Base-by-base conservation (phyloP, 2,113 vertebrate genomes). In the Calyptommatus sinebrachiatus region DNA sequence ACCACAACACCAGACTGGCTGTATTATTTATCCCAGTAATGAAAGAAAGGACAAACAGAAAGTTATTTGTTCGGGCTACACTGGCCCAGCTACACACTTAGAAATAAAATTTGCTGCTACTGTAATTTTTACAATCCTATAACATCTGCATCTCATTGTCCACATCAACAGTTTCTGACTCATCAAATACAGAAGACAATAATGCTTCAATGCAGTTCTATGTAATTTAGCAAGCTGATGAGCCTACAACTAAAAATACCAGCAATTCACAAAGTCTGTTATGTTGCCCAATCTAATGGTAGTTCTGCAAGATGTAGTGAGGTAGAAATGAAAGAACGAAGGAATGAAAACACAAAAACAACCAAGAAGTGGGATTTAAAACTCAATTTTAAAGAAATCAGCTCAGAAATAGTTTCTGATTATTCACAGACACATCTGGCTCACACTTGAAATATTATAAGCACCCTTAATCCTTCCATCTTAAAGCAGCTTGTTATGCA, bases 381-480 rank as follows among this genome's bases (percentile, higher is more conserved):
- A 14, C 22, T 63, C 77, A 60, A 74, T 78, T 86, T 88, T 88
- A 16, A 83, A 74, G 26, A 18, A 8, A 28, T 85, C 82, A 79
- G 8, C 80, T 87, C 9, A 80, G 75, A 87, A 76, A 0, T 10
- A 78, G 60, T 70, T 79, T 69, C n/a, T 69, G 10, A 76, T 69
- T 87, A 76, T 67, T 87, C 67, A 82, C 0, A 0, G 0, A 0
- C 77, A 71, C 24, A 78, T 83, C 70, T 85, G 80, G 24, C 61
- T 86, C 73, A 85, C 71, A 77, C 71, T 89, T 83, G 35, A 63
- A 73, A 62, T 77, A 45, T 65, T 81, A 24, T 53, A 83, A 69
- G 74, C 1, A 26, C 77, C 86, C 18, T 73, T 31, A 66, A 85
- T 75, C 29, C 26, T 77, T 60, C 46, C 62, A 22, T 81, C 73